Base-by-base conservation (phyloP, 2,888 invertebrate species). In the Galeopsomyia nigrocyanea region DNA sequence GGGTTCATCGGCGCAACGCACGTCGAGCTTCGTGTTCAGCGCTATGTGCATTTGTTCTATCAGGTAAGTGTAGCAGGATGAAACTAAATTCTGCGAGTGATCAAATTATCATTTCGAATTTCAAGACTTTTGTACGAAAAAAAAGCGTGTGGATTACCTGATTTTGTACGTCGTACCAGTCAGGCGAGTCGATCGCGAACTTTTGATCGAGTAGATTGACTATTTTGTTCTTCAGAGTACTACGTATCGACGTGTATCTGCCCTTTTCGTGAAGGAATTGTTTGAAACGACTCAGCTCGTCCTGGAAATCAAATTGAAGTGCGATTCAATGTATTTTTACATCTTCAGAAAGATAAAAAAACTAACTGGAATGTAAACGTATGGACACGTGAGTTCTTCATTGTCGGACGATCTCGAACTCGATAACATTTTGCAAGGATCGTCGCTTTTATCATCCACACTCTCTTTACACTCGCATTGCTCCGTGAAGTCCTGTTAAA, bases 251-350 rank as follows among this genome's bases (percentile, higher is more conserved):
- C 6, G 77, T 64, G 50, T 83, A 82, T n/a, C 66, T 49, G 26
- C 82, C 83, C 9, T 75, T 81, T 58, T 80, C 80, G 53, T 80
- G 80, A 17, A 83, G 75, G 65, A 79, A 82, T 75, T 83, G 83
- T 26, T 74, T 77, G 49, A 83, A 83, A 19, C 79, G 78, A 19
- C 77, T 77, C 14, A 82, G 63, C 39, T 83, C 83, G 39, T 83
- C 83, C 83, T 83, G 51, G 55, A 73, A 14, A 71, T 58, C 21
- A 51, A 19, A 14, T 60, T 67, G 17, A 75, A 68, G 3, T 16
- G 60, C 17, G 51, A 51, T 51, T 26, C 22, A n/a, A n/a, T n/a
- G n/a, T 16, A 50, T 31, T 19, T 16, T 71, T 13, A 46, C 26
- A 39, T 56, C 61, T 46, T 2, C 10, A 17, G 3, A 16, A 51